Evolutionary conservation across 2,797 vertebrate genomes (phyloP).

Genomic region (Menidia menidia): DNA sequence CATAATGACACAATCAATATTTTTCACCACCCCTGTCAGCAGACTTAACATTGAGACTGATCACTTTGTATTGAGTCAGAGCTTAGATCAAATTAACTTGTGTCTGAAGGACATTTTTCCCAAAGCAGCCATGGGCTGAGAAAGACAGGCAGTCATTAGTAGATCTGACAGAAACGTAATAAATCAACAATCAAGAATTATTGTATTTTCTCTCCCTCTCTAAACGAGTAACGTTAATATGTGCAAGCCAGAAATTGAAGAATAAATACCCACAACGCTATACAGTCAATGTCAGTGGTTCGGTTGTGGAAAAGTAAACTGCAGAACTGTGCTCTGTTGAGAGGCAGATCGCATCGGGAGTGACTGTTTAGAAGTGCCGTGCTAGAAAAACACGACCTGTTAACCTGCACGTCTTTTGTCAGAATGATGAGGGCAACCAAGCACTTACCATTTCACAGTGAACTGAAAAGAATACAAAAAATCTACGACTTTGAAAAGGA

Average conservation of each 20-base stretch:
- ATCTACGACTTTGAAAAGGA: background rate
- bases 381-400: background rate
- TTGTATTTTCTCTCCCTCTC: background rate
- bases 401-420: background rate
- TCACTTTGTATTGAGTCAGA: slow-evolving; percentile 13
- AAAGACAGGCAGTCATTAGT: slow-evolving; percentile 4
- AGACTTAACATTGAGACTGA: slow-evolving; percentile 4
- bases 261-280: background rate
- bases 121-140: background rate
- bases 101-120: slow-evolving; percentile 16
- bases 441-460: background rate
- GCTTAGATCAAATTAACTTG: slow-evolving; percentile 4
- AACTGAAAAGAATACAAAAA: slow-evolving; percentile 1
- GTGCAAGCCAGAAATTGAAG: background rate
- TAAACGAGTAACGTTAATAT: background rate
- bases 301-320: background rate
- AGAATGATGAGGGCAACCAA: background rate
- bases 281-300: background rate
- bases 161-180: slow-evolving; percentile 9
- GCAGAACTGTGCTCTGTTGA: background rate
- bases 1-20: slow-evolving; percentile 22
- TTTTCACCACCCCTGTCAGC: slow-evolving; percentile 11
- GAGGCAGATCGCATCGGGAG: slow-evolving; percentile 7
- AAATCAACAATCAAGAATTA: background rate
- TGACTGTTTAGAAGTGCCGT: slow-evolving; percentile 16